Evolutionary conservation across 2,113 vertebrate genomes (phyloP), one percentile per base, ranked within the genome.

Genomic region (Amazona guildingii): DNA sequence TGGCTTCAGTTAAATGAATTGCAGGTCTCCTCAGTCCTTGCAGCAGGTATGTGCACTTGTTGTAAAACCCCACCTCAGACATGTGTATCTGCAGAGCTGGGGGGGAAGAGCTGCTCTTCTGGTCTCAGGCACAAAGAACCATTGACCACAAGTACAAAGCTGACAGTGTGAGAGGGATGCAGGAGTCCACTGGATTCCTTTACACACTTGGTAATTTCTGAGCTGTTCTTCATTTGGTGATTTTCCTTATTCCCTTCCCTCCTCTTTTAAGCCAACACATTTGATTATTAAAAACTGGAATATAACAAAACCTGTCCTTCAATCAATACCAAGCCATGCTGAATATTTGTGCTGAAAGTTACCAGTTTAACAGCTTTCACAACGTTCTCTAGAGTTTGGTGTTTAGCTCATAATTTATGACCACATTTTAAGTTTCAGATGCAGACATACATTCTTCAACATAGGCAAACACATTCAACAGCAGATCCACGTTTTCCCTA

Each of bases 281-380:
- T 86, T 95, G 88, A 96, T 94, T 88, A 94, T 88, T 93, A 63
- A 69, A 90, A 91, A 80, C 61, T 82, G 66, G 49, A 61, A n/a
- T 57, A 59, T 90, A 96, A 96, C 86, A 94, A 95, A 92, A 90
- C 51, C 73, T 91, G 86, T 84, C 78, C 70, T 72, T 55, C 93
- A 86, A 51, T 94, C 96, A 92, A 86, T 81, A 86, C 74, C 33
- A 3, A 78, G 76, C 82, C 74, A 88, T 27, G 72, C 70, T 94
- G 93, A 97, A 90, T 92, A 88, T 96, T 92, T 68, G 88, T 88
- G 90, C 88, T 93, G 49, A 75, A 92, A 91, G 79, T 92, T 94
- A 92, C 90, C 88, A 89, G 69, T 89, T 97, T 86, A 97, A 92
- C 83, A 74, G 93, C 94, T 97, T 93, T 91, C 48, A 94, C 93